Conservation (phyloP, 2,797 vertebrate genomes). For the Uromys caudimaculatus region DNA sequence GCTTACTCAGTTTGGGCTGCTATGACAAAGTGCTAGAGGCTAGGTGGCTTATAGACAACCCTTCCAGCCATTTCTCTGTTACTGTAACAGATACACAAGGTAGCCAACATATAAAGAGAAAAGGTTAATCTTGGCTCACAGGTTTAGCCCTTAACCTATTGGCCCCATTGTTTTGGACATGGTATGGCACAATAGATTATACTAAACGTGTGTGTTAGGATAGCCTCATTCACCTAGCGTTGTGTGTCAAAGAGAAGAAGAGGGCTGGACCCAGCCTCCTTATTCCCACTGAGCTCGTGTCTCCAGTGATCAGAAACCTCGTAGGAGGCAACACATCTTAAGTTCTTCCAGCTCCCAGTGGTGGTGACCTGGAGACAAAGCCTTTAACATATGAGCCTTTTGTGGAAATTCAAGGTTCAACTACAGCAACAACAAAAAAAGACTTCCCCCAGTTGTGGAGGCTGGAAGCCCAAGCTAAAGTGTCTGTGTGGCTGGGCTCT, state of each 20-base stretch:
- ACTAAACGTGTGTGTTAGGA: background rate
- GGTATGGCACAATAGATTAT: background rate
- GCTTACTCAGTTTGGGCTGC: background rate
- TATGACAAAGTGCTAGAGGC: background rate
- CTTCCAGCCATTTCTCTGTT: background rate
- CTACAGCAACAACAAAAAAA: background rate
- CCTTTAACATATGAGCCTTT: background rate
- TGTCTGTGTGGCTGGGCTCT: rapidly evolving
- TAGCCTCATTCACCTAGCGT: background rate
- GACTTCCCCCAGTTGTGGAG: background rate
- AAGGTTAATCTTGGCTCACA: background rate
- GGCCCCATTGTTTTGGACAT: background rate
- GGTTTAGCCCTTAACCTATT: background rate
- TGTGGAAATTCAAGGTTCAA: background rate
- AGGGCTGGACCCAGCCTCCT: background rate
- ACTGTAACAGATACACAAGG: background rate
- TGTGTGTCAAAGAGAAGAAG: background rate
- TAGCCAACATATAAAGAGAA: background rate
- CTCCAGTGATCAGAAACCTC: background rate
- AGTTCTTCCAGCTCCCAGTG: too few species aligned
- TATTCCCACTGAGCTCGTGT: background rate
- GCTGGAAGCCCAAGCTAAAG: background rate
- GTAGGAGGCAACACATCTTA: too few species aligned
- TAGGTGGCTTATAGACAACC: background rate
- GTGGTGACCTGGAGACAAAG: background rate